Evolutionary conservation across 2,113 vertebrate genomes (phyloP).

Genomic region (Callocephalon fimbriatum): DNA sequence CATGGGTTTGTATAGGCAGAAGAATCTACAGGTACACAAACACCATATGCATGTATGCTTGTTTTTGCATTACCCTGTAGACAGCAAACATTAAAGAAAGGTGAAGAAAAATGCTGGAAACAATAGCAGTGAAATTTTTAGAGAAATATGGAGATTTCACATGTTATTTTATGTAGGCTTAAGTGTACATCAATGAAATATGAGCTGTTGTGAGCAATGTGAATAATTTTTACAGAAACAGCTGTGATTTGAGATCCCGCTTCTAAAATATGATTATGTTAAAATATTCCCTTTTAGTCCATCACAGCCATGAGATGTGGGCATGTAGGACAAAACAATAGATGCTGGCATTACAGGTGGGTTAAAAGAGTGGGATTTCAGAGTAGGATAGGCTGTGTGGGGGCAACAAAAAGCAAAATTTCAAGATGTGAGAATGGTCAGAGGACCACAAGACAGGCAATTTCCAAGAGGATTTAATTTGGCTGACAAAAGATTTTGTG

Average conservation of each 20-base stretch:
- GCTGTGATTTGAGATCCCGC: neutral
- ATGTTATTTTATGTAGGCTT: neutral
- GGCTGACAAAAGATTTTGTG: neutral
- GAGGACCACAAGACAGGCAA: neutral
- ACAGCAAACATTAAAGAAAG: neutral
- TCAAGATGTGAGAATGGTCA: neutral
- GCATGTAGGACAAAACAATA: neutral
- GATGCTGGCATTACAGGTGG: neutral
- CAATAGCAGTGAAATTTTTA: neutral
- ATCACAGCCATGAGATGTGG: neutral
- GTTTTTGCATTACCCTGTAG: neutral
- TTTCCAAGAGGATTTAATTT: neutral
- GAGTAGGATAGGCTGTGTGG: fast-evolving
- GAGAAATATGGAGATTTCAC: neutral
- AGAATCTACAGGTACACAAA: neutral
- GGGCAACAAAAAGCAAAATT: neutral
- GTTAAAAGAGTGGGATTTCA: neutral
- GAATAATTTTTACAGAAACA: neutral
- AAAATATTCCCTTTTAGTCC: neutral
- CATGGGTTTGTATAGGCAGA: neutral
- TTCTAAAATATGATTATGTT: neutral
- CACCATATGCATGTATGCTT: fast-evolving
- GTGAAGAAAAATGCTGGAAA: neutral
- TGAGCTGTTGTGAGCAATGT: neutral
- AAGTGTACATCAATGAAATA: neutral